Conservation (phyloP, 1,140 invertebrate genomes). For the Apis dorsata region DNA sequence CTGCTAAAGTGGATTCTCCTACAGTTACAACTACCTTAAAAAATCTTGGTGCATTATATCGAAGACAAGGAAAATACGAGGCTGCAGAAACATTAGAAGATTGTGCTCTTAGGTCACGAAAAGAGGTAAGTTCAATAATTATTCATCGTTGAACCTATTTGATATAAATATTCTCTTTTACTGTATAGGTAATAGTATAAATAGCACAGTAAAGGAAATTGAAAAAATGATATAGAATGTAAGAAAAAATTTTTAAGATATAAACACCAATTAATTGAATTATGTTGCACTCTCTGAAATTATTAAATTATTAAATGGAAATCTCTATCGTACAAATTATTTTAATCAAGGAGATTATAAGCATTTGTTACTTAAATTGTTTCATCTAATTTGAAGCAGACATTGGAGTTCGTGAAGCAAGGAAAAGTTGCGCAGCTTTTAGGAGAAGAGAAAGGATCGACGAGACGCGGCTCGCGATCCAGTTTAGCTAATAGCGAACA, state of each 20-base stretch:
- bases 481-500: slow-evolving; percentile 77
- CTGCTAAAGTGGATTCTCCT: slow-evolving; percentile 98
- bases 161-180: neutral
- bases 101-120: slow-evolving; percentile 95
- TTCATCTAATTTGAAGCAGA: slow-evolving; percentile 79
- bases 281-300: neutral
- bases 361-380: slow-evolving; percentile 33
- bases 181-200: neutral
- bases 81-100: slow-evolving; percentile 99
- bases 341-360: neutral
- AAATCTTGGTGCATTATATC: slow-evolving; percentile 97
- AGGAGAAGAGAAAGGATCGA: slow-evolving; percentile 78
- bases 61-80: slow-evolving; percentile 98
- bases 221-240: too few relatives aligned
- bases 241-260: neutral
- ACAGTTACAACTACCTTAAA: slow-evolving; percentile 98
- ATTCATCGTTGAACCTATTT: neutral
- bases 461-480: slow-evolving; percentile 76
- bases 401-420: slow-evolving; percentile 94
- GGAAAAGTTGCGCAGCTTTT: slow-evolving; percentile 89
- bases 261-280: neutral
- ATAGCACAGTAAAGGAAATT: slow-evolving; percentile 15
- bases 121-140: slow-evolving; percentile 85
- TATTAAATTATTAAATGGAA: neutral
- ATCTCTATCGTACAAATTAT: neutral